phyloP scores from a whole-genome alignment of 2,113 vertebrate species.

The Urocitellus parryii region DNA sequence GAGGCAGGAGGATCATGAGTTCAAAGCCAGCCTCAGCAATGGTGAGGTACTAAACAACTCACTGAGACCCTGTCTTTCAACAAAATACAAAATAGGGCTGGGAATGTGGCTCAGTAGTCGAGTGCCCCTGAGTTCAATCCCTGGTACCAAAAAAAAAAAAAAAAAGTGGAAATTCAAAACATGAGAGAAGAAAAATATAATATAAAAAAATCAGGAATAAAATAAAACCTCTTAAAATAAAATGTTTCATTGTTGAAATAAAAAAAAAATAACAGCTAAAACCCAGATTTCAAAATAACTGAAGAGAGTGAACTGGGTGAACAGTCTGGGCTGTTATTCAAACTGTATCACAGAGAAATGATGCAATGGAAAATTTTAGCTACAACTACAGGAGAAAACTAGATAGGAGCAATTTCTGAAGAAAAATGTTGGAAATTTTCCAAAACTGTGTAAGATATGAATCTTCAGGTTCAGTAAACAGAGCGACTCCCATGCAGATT shows the following conservation, averaged over 20 bases:
- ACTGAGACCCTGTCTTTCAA: too few relatives aligned
- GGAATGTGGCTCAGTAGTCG: too few relatives aligned
- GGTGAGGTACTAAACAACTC: too few relatives aligned
- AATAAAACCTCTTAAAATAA: background rate
- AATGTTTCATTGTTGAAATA: conserved; percentile 15
- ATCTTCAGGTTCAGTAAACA: background rate
- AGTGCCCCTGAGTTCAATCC: too few relatives aligned
- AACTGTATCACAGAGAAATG: background rate
- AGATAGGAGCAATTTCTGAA: background rate
- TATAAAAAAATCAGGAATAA: background rate
- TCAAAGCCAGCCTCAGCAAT: too few relatives aligned
- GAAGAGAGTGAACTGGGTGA: background rate
- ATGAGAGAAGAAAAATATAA: background rate
- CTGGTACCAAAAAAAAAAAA: background rate
- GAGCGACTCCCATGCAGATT: background rate
- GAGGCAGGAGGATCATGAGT: too few relatives aligned
- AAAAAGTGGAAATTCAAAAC: background rate
- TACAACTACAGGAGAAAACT: background rate
- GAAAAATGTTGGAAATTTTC: background rate
- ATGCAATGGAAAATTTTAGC: background rate
- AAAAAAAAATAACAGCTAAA: background rate
- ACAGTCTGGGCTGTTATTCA: background rate
- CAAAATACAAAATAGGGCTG: too few relatives aligned
- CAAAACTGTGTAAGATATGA: background rate
- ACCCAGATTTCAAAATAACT: background rate